Percentiles rank a stretch among this genome's conserved stretches.
Conservation (phyloP, 1,140 invertebrate species). For the Mya arenaria region DNA sequence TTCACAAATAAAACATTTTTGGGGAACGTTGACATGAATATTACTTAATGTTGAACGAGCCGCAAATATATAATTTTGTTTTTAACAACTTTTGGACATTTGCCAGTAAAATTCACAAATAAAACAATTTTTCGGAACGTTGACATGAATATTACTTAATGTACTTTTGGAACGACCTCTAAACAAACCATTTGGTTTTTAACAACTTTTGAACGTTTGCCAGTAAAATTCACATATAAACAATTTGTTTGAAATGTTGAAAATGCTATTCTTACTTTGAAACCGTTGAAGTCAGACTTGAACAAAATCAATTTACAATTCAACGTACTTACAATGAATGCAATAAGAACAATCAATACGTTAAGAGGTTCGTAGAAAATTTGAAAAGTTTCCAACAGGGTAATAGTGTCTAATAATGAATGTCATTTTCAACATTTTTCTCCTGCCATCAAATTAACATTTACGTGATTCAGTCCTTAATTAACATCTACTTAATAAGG, state of each 20-base stretch:
- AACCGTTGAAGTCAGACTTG: too few relatives aligned
- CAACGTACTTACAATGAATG: too few relatives aligned
- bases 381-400: too few relatives aligned
- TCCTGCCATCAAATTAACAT: too few relatives aligned
- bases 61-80: background rate
- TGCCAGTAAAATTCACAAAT: background rate
- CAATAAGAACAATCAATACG: too few relatives aligned
- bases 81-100: background rate
- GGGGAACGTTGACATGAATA: background rate
- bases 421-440: too few relatives aligned
- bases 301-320: too few relatives aligned
- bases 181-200: background rate
- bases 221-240: background rate
- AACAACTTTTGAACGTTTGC: background rate
- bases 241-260: background rate
- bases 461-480: too few relatives aligned
- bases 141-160: background rate
- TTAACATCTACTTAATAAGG: too few relatives aligned
- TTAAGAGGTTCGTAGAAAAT: too few relatives aligned
- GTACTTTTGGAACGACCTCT: background rate
- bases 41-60: background rate
- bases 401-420: too few relatives aligned
- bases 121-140: background rate
- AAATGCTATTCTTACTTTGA: too few relatives aligned
- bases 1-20: background rate